Evolutionary conservation across 2,113 vertebrate species (phyloP).

Genomic region (Eulemur macaco): DNA sequence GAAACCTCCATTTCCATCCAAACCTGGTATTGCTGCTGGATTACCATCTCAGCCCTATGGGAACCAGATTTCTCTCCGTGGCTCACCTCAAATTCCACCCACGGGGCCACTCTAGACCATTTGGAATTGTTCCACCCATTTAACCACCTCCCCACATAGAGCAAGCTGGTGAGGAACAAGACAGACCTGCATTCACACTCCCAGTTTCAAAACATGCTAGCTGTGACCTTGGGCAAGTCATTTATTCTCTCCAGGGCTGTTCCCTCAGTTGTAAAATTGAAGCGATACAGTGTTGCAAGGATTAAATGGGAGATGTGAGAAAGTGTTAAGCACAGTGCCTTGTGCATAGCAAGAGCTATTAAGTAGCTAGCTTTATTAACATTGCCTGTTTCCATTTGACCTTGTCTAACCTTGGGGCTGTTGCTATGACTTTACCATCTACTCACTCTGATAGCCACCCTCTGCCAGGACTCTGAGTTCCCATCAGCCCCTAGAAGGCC

Average conservation of each 20-base stretch:
- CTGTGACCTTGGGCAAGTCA: constrained; percentile 42
- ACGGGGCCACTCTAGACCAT: not conserved
- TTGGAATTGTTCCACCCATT: not conserved
- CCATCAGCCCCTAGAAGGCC: constrained; percentile 40
- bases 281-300: constrained; percentile 31
- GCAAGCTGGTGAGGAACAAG: not conserved
- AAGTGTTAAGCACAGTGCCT: not conserved
- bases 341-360: not conserved
- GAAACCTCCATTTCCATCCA: not conserved
- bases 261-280: not conserved
- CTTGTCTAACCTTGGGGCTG: constrained; percentile 55
- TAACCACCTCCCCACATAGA: not conserved
- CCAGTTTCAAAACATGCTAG: not conserved
- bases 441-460: not conserved
- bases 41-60: not conserved
- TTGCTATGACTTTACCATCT: not conserved
- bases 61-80: not conserved
- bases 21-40: not conserved
- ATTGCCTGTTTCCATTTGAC: constrained; percentile 61
- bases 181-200: not conserved
- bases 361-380: constrained; percentile 46
- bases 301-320: not conserved
- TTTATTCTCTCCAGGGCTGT: not conserved
- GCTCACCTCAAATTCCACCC: not conserved
- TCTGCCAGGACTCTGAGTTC: not conserved